Conservation (phyloP, 2,797 vertebrate genomes). For the Leuciscus waleckii region DNA sequence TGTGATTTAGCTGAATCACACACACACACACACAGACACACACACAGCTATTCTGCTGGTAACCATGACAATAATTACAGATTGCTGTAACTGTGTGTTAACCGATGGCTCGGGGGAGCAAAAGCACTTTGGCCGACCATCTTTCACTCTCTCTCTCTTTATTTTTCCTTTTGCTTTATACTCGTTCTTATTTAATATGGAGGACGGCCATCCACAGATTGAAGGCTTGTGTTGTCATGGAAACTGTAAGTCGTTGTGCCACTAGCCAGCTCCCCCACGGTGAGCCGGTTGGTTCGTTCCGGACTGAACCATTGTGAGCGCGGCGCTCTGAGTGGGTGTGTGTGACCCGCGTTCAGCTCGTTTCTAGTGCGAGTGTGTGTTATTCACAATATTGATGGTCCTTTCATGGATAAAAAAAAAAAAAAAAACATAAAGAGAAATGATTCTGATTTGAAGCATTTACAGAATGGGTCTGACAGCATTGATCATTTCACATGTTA, state of each 20-base stretch:
- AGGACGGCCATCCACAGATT: conserved; percentile 43
- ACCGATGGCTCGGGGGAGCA: conserved; percentile 51
- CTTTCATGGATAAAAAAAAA: neutral
- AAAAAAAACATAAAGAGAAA: no score
- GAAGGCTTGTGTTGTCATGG: conserved; percentile 62
- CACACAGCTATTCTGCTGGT: conserved; percentile 45
- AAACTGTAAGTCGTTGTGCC: conserved; percentile 55
- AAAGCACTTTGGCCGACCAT: conserved; percentile 22
- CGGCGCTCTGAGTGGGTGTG: neutral
- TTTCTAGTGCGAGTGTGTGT: conserved; percentile 21
- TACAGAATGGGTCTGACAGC: neutral
- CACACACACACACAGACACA: conserved; percentile 29
- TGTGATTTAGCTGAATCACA: neutral
- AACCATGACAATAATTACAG: conserved; percentile 67
- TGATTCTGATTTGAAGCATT: no score
- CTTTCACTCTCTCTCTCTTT: conserved; percentile 42
- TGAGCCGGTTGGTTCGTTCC: conserved; percentile 34
- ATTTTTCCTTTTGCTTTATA: conserved; percentile 33
- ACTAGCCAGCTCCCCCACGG: neutral
- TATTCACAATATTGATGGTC: conserved; percentile 2
- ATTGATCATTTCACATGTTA: neutral
- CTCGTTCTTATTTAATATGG: conserved; percentile 34
- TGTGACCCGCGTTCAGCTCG: conserved; percentile 14
- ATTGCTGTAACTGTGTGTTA: conserved; percentile 56
- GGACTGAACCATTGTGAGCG: conserved; percentile 40